These are phyloP conservation scores for Platypus cylindrus DNA, from an alignment of 2,888 invertebrate genomes.

Conservation along the genomic window DNA sequence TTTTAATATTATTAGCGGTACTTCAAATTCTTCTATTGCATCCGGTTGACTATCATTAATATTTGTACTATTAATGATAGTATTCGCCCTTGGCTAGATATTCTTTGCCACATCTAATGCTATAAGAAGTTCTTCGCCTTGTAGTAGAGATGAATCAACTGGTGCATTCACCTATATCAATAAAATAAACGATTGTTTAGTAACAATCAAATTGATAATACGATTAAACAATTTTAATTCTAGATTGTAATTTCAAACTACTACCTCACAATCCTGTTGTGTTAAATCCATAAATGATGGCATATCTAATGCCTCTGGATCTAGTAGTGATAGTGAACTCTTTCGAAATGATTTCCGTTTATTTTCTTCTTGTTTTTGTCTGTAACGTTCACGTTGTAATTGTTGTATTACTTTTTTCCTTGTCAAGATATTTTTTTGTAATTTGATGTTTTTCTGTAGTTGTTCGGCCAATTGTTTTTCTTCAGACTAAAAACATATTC, in stretches of 20 bases:
- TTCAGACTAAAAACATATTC: conserved; percentile 14
- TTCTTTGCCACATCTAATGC: conserved; percentile 37
- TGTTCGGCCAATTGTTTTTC: no score
- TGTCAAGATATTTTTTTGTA: conserved; percentile 8
- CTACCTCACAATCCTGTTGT: conserved; percentile 38
- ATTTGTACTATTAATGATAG: conserved; percentile 5
- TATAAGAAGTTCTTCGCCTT: conserved; percentile 38
- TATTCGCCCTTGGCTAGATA: conserved; percentile 27
- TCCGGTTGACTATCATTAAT: conserved; percentile 3
- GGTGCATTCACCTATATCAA: conserved; percentile 37
- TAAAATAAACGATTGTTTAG: conserved; percentile 1
- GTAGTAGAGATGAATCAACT: conserved; percentile 33
- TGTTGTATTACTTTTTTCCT: conserved; percentile 15
- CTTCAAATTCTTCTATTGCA: conserved; percentile 24
- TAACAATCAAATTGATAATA: background rate
- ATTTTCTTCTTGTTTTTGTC: conserved; percentile 13
- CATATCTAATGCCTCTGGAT: conserved; percentile 32
- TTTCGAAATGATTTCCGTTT: conserved; percentile 25
- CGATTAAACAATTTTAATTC: background rate
- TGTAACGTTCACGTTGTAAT: conserved; percentile 11
- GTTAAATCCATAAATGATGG: conserved; percentile 38
- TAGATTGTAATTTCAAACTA: background rate
- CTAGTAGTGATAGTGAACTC: conserved; percentile 33
- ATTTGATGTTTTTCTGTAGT: no score
- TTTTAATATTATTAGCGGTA: conserved; percentile 21